Evolutionary conservation across 2,113 vertebrate species (phyloP), one percentile per base, ranked within the genome.

Genomic region (Onychorhynchus coronatus): DNA sequence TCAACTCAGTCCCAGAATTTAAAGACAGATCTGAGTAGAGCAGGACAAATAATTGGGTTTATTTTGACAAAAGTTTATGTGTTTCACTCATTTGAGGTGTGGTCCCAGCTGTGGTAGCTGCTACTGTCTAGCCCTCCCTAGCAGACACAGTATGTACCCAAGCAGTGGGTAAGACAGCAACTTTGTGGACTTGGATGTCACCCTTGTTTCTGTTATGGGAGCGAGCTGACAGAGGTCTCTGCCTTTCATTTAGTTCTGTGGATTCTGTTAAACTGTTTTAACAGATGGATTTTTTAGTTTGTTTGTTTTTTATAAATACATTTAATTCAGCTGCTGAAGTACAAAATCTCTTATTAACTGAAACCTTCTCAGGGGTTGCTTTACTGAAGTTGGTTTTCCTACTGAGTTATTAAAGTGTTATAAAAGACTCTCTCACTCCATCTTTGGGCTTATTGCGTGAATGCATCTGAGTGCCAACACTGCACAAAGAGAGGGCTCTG

Each of bases 401-500:
- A n/a, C 41, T 72, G 72, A 86, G 82, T 56, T 92, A 82, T 80
- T 90, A 21, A 85, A 88, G 63, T 65, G 39, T 59, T 97, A 74
- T 81, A 88, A 95, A 94, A 95, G 88, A 95, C 92, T 95, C 95
- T 93, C 95, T 95, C 77, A 92, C 95, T 88, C 92, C 93, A 94
- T 90, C 95, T 97, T 95, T 96, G 95, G 93, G 93, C 61, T 77
- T 92, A 37, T 71, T 92, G 85, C 83, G 92, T 96, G 93, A 96
- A 87, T 93, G 95, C 90, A 96, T 61, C 85, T 52, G 52, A 74
- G 75, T 86, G 86, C 76, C 85, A 94, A 8, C 42, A 78, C 14
- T 53, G 59, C 47, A 68, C 55, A 74, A 83, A 85, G 52, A 55
- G 41, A 90, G 91, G 14, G 17, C 67, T 74, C 46, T 76, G 72